Evolutionary conservation across 2,113 vertebrate species (phyloP), one percentile per base, ranked within the genome.

Genomic region (Dunckerocampus dactyliophorus): DNA sequence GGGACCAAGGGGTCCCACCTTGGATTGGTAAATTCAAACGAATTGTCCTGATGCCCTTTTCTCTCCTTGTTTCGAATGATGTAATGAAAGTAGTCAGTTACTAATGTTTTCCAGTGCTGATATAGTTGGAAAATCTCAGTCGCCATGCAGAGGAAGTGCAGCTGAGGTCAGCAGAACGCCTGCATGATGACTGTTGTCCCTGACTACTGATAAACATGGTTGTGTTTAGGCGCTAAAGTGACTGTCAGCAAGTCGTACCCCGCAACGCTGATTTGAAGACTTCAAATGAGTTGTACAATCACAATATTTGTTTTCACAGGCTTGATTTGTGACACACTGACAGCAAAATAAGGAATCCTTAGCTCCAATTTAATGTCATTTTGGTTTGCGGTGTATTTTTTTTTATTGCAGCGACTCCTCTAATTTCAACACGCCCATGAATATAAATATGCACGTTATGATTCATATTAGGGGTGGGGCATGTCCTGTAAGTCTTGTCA

Each of bases 131-230:
- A 52, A 52, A 52, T 28, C 13, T 52, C 22, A 52, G 22, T 31
- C 14, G 8, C 16, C 50, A 34, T 34, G 31, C 31, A 34, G 31
- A 34, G 31, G 31, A 34, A 34, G 21, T 9, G 22, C 39, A 43
- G 39, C 50, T 17, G 50, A 11, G 22, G 50, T 52, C 50, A 52
- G 50, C 39, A 20, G 37, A 54, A 17, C 39, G 45, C 51, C 64
- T 48, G 50, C 50, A 42, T 39, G 61, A 76, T 68, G 51, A 52
- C 47, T 19, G 68, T 63, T 16, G 69, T 68, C 80, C 77, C 34
- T 65, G 77, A 65, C 75, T 1, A 77, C 80, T 11, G 9, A 4
- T 68, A 74, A 75, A 79, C 71, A 68, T 0, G 9, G 34, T 17
- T 22, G 14, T 60, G 59, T 75, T 63, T 31, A 12, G 15, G 22